These are phyloP conservation scores for Campaea margaritaria DNA, from an alignment of 2,888 invertebrate genomes.

Conservation along the genomic window DNA sequence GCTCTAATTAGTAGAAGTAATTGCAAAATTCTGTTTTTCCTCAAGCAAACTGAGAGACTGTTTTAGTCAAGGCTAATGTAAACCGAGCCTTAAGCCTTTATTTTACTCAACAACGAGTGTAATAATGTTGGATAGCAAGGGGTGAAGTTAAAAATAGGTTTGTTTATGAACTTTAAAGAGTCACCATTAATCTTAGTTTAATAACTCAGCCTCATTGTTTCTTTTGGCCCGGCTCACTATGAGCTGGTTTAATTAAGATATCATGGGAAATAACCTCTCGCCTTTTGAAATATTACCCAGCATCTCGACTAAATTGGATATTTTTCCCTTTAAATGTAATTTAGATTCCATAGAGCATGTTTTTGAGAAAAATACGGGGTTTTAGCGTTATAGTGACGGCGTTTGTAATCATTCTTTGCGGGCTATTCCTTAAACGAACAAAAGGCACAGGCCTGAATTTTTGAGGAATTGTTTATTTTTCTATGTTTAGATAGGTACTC, in stretches of 20 bases:
- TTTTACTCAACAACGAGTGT: constrained; percentile 12
- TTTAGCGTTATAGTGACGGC: too few relatives aligned
- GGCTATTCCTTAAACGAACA: too few relatives aligned
- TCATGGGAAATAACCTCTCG: constrained; percentile 77
- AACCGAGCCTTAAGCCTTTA: constrained; percentile 10
- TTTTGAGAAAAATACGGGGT: neutral
- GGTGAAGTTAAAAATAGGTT: constrained; percentile 49
- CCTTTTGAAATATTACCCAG: constrained; percentile 67
- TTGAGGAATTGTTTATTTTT: neutral
- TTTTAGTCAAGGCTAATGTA: constrained; percentile 4
- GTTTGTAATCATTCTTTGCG: too few relatives aligned
- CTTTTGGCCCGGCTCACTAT: constrained; percentile 64
- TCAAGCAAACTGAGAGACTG: too few relatives aligned
- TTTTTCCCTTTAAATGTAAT: constrained; percentile 41
- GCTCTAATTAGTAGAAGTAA: too few relatives aligned
- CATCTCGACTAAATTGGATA: constrained; percentile 58
- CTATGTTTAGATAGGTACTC: too few relatives aligned
- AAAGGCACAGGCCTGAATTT: too few relatives aligned
- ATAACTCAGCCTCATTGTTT: constrained; percentile 71
- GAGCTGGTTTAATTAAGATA: constrained; percentile 78
- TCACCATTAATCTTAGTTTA: constrained; percentile 78
- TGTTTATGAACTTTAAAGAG: constrained; percentile 72
- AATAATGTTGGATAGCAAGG: constrained; percentile 27
- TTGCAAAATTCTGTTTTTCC: too few relatives aligned
- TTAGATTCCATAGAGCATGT: constrained; percentile 5